A percentile compares a stretch with the other conserved stretches of the same genome.
Conservation (phyloP, 2,888 invertebrate species). For the Epicampocera succincta region DNA sequence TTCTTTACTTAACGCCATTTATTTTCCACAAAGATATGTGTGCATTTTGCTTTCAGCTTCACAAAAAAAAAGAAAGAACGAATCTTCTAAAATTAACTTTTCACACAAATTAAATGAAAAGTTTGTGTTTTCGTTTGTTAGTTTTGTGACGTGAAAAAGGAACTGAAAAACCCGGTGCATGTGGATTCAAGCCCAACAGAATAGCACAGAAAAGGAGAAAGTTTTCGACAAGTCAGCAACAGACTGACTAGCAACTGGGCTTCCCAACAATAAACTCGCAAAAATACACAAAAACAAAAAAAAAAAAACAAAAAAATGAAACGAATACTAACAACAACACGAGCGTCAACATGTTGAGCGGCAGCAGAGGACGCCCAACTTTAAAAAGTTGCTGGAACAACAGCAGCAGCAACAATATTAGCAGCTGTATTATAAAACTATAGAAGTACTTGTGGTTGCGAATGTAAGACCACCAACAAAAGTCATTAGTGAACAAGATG, state of each 20-base stretch:
- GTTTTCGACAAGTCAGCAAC: constrained; percentile 67
- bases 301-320: not conserved
- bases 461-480: constrained; percentile 66
- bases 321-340: not conserved
- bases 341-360: not conserved
- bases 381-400: constrained; percentile 1
- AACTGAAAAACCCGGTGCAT: constrained; percentile 21
- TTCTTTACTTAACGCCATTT: constrained; percentile 57
- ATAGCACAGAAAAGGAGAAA: constrained; percentile 52
- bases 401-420: constrained; percentile 51
- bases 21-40: constrained; percentile 21
- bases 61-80: constrained; percentile 22
- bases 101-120: constrained; percentile 66
- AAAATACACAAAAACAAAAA: constrained; percentile 9
- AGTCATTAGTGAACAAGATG: constrained; percentile 70
- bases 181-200: constrained; percentile 8
- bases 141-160: constrained; percentile 36
- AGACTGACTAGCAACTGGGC: constrained; percentile 53
- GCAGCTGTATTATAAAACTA: constrained; percentile 53
- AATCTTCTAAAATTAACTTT: constrained; percentile 67
- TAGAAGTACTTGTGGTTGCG: constrained; percentile 62
- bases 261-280: constrained; percentile 37
- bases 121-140: constrained; percentile 56
- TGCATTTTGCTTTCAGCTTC: constrained; percentile 6
- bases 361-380: constrained; percentile 13